phyloP scores from a whole-genome alignment of 2,113 vertebrate genomes.

The human region DNA sequence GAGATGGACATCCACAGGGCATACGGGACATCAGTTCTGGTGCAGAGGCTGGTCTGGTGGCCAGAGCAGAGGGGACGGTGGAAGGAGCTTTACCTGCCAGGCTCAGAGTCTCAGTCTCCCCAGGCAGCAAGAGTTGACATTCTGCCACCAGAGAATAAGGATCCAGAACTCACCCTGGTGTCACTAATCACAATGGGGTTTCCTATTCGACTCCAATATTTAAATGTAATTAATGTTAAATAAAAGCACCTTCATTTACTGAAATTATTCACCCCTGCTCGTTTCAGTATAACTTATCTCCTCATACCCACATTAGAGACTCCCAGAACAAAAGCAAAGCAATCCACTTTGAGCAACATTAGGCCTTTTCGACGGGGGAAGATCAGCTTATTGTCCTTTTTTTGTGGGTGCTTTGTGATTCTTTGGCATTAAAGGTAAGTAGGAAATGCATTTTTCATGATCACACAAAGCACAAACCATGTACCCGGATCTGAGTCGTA shows the following conservation, averaged over 20 bases:
- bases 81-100: slow-evolving; percentile 6
- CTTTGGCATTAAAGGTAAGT: background rate
- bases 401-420: background rate
- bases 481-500: background rate
- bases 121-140: background rate
- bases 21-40: slow-evolving; percentile 79
- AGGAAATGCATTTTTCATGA: background rate
- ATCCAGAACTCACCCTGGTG: background rate
- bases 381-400: background rate
- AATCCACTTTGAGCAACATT: background rate
- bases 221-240: slow-evolving; percentile 40
- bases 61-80: background rate
- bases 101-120: slow-evolving; percentile 29
- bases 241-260: background rate
- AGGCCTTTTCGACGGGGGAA: background rate
- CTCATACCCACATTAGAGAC: background rate
- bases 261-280: background rate
- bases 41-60: background rate
- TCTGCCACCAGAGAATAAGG: slow-evolving; percentile 32
- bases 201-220: slow-evolving; percentile 33
- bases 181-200: background rate
- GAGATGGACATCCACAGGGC: slow-evolving; percentile 81
- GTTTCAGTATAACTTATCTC: background rate
- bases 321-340: background rate
- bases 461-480: background rate